Conservation (phyloP, 2,797 vertebrate genomes). For the Alca torda region DNA sequence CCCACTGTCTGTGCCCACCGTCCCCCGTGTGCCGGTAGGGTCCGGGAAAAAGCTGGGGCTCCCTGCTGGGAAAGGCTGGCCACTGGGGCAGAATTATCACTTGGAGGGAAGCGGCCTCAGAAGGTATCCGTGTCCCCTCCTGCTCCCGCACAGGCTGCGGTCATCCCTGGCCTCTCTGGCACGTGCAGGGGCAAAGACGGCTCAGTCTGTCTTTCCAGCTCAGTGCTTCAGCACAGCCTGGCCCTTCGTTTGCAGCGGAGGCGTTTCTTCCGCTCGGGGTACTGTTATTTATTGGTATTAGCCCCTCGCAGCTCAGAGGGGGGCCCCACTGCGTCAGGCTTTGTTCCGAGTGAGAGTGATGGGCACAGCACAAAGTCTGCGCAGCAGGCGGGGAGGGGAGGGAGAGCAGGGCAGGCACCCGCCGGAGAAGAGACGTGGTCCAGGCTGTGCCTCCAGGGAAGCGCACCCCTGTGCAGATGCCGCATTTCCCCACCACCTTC, state of each 20-base stretch:
- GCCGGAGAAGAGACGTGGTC: not conserved
- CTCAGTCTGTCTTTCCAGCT: not conserved
- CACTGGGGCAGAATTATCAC: rapidly evolving
- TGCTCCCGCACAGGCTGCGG: not conserved
- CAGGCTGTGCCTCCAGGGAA: not conserved
- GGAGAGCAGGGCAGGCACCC: not conserved
- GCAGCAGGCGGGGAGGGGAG: not conserved
- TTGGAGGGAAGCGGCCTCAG: not conserved
- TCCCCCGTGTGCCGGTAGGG: not conserved
- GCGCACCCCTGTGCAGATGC: not conserved
- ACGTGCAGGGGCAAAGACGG: not conserved
- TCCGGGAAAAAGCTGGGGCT: not conserved
- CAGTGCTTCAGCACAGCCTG: not conserved
- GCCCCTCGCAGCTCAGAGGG: not conserved
- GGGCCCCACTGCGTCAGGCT: not conserved
- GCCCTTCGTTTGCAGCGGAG: not conserved
- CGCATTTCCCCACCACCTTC: not conserved
- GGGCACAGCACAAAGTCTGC: not conserved
- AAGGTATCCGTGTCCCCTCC: not conserved
- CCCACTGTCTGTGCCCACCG: rapidly evolving
- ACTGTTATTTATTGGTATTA: not conserved
- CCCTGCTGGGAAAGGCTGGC: not conserved
- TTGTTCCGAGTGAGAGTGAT: not conserved
- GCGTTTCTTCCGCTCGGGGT: not conserved
- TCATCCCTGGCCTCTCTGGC: not conserved